Percentiles rank a stretch among this genome's conserved stretches.
These are phyloP conservation scores for Odontocolon sp. DNA, from an alignment of 2,888 invertebrate genomes.

Conservation along the genomic window DNA sequence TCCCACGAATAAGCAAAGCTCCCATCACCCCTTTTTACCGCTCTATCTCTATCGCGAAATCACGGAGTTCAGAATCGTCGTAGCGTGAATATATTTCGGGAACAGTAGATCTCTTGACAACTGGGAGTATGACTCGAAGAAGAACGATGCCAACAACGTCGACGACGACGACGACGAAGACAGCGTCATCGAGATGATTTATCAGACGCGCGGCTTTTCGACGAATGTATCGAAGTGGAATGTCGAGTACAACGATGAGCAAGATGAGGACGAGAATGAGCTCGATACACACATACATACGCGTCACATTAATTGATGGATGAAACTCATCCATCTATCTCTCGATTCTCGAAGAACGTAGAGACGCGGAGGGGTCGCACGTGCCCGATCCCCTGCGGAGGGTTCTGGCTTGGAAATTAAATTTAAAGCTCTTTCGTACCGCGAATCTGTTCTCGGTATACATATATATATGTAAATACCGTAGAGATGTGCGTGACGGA, in stretches of 20 bases:
- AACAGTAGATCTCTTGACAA: constrained; percentile 24
- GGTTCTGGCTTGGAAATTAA: not conserved
- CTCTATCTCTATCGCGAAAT: constrained; percentile 26
- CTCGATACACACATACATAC: constrained; percentile 21
- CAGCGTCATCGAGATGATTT: constrained; percentile 45
- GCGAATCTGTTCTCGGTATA: not conserved
- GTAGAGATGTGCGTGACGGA: not conserved
- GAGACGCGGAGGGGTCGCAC: not conserved
- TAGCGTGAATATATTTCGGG: constrained; percentile 51
- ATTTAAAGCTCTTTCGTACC: not conserved
- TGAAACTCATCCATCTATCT: constrained; percentile 12
- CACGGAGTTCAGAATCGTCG: constrained; percentile 36
- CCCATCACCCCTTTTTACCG: not conserved
- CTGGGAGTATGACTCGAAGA: constrained; percentile 4
- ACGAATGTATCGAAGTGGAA: constrained; percentile 50
- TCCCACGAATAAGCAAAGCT: not conserved
- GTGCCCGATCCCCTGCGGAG: not conserved
- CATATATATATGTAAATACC: not conserved
- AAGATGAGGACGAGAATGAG: not conserved
- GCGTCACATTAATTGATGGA: not conserved
- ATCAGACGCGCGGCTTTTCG: constrained; percentile 40
- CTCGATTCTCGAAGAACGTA: not conserved
- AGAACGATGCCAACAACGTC: too few relatives aligned
- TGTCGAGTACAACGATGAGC: constrained; percentile 22
- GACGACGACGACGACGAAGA: constrained; percentile 21